Percentiles rank a stretch among this genome's conserved stretches.
Conservation (phyloP, 2,888 invertebrate species). For the Drosophila merina region DNA sequence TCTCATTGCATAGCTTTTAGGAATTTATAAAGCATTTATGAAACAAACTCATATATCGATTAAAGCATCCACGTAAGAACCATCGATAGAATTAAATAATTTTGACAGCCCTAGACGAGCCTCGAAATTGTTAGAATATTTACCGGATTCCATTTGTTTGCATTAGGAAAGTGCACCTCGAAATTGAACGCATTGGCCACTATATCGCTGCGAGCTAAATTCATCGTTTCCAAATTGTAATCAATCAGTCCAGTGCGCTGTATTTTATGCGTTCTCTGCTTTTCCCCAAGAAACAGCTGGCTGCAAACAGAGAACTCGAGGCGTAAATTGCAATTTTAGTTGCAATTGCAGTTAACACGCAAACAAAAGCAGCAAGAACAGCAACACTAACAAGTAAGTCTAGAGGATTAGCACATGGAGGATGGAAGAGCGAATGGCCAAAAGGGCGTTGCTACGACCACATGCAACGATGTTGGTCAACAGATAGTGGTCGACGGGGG, state of each 20-base stretch:
- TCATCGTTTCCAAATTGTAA: conserved; percentile 10
- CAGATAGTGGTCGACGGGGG: conserved; percentile 18
- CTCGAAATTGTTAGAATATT: conserved; percentile 27
- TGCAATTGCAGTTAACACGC: conserved; percentile 29
- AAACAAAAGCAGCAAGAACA: conserved; percentile 5
- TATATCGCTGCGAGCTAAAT: conserved; percentile 15
- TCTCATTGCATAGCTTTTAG: no score
- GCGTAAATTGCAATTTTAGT: conserved; percentile 24
- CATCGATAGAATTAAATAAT: neutral
- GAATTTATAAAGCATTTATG: no score
- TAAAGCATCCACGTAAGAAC: neutral
- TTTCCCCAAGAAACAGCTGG: conserved; percentile 6
- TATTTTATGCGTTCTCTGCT: neutral
- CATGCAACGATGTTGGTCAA: conserved; percentile 43
- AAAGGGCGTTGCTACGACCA: conserved; percentile 60
- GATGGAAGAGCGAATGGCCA: conserved; percentile 10
- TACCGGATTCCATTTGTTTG: conserved; percentile 36
- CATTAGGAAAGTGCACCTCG: conserved; percentile 11
- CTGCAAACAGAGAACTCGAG: conserved; percentile 20
- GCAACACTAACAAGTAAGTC: conserved; percentile 25
- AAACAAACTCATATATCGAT: neutral
- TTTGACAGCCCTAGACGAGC: conserved; percentile 6
- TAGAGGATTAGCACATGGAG: neutral
- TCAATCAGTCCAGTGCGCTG: neutral
- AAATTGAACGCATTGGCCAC: neutral